Evolutionary conservation across 2,888 invertebrate species (phyloP), one percentile per base, ranked within the genome.

Genomic region (Macaria liturata): DNA sequence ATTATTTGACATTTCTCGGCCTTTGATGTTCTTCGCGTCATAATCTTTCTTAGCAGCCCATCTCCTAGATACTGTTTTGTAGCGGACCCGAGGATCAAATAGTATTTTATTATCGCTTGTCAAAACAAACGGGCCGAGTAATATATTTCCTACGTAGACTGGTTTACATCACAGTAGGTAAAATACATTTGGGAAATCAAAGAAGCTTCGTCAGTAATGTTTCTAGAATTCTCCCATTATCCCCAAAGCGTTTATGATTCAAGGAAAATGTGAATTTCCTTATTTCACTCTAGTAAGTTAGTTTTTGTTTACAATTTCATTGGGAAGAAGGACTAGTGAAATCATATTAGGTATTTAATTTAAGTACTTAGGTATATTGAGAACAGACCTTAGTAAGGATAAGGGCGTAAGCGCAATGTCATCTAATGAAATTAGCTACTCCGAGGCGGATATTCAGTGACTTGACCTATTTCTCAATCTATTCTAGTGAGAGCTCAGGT

Each of bases 381-480:
- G 20, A 1, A 20, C 20, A 20, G 20, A 20, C 20, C 20, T 20
- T 20, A 20, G 20, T 20, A 42, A 42, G 42, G 8, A 42, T 42
- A 61, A 58, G 56, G 57, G 59, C 47, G 47, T 47, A 46, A 46
- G 59, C 51, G 62, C 56, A 57, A 53, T 69, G 61, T 67, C 66
- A 71, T 65, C 62, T 60, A 57, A 59, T 56, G 48, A 39, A 45
- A 37, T 7, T 37, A 31, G 30, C 5, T 37, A 37, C 39, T 56
- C 60, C 60, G 51, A 51, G 57, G 53, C 61, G 43, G 50, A 30
- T 55, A 56, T 61, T 57, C 57, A 44, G 64, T 66, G 80, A 74
- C 84, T 82, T 66, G 80, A 74, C 84, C 83, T 65, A 77, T 47
- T 77, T 83, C 47, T 51, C 55, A 34, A 56, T 72, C 77, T 83